phyloP scores from a whole-genome alignment of 2,888 invertebrate species.

The Apamea monoglypha region DNA sequence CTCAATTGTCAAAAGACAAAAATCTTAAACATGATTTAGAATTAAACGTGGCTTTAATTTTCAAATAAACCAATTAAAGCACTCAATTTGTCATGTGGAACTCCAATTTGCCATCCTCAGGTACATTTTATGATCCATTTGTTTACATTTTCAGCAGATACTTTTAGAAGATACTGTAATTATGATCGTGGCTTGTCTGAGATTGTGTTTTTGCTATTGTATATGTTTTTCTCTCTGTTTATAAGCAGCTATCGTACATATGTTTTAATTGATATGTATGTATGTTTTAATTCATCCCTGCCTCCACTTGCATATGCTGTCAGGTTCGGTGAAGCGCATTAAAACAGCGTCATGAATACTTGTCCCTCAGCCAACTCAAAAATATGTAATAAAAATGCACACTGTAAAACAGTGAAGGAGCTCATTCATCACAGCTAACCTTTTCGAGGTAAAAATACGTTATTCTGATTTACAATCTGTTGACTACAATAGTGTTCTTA shows the following conservation, averaged over 20 bases:
- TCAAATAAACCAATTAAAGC: not conserved
- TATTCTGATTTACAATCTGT: constrained; percentile 8
- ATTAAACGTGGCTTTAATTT: not conserved
- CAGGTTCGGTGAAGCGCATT: not conserved
- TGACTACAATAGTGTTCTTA: not conserved
- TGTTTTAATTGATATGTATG: not conserved
- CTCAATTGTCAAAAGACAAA: not conserved
- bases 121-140: not conserved
- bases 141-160: not conserved
- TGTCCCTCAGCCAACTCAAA: constrained; percentile 2
- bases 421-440: not conserved
- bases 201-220: too few relatives aligned
- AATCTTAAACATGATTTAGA: not conserved
- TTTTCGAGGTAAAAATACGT: not conserved
- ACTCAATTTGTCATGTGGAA: not conserved
- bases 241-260: not conserved
- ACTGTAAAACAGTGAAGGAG: constrained; percentile 12
- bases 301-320: not conserved
- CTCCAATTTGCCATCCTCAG: not conserved
- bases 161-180: not conserved
- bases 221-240: not conserved
- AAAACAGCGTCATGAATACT: not conserved
- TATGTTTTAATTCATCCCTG: not conserved
- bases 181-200: too few relatives aligned
- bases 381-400: constrained; percentile 8